A percentile compares a stretch with the other conserved stretches of the same genome.
Conservation (phyloP, 2,888 invertebrate genomes). For the Ophion slaviceki region DNA sequence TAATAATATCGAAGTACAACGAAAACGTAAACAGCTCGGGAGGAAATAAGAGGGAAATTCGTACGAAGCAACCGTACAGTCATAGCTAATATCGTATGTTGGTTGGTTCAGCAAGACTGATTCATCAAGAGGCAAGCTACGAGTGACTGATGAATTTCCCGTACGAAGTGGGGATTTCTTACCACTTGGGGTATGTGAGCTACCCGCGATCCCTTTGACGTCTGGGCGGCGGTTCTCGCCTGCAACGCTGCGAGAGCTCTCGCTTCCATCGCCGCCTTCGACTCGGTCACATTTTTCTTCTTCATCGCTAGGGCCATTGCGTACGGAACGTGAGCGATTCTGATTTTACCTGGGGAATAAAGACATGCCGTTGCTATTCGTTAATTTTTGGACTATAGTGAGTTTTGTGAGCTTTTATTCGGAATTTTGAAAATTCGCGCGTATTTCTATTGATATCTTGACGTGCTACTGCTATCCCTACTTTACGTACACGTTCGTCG, state of each 20-base stretch:
- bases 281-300: slow-evolving; percentile 87
- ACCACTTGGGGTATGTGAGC: slow-evolving; percentile 87
- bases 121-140: not conserved
- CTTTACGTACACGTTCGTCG: too few species aligned
- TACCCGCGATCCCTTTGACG: slow-evolving; percentile 88
- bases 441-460: too few species aligned
- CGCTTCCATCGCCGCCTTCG: slow-evolving; percentile 78
- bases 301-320: slow-evolving; percentile 89
- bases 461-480: too few species aligned
- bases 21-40: too few species aligned
- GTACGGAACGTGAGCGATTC: slow-evolving; percentile 92
- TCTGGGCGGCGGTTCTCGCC: slow-evolving; percentile 87
- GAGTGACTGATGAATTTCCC: not conserved
- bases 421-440: too few species aligned
- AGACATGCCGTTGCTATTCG: not conserved
- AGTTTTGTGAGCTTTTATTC: not conserved
- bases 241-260: slow-evolving; percentile 72
- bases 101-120: not conserved
- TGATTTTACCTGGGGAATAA: slow-evolving; percentile 80
- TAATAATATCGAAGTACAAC: too few species aligned
- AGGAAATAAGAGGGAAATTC: too few species aligned
- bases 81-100: not conserved
- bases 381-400: too few species aligned
- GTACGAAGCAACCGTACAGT: not conserved
- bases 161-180: slow-evolving; percentile 48